Percentiles rank a stretch among this genome's conserved stretches.
These are phyloP conservation scores for Plusia festucae DNA, from an alignment of 2,888 invertebrate species.

Conservation along the genomic window DNA sequence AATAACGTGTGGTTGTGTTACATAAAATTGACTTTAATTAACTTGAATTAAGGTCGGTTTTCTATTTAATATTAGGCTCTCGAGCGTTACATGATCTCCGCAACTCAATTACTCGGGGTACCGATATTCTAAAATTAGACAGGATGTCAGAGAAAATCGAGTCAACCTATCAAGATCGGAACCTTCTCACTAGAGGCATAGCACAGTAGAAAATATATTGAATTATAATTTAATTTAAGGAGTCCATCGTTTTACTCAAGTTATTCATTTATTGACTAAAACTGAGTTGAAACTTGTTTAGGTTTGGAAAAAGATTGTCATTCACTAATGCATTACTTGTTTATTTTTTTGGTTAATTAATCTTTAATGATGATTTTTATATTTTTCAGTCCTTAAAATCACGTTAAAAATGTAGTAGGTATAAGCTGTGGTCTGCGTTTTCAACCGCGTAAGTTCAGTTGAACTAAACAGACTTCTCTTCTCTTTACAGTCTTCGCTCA, in stretches of 20 bases:
- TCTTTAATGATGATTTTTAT: too few relatives aligned
- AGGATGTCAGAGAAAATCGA: conserved; percentile 8
- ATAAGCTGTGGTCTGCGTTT: too few relatives aligned
- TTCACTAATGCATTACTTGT: too few relatives aligned
- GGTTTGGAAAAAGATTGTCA: too few relatives aligned
- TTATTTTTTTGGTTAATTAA: too few relatives aligned
- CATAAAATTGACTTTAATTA: conserved; percentile 1
- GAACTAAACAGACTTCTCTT: too few relatives aligned
- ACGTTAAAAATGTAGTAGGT: too few relatives aligned
- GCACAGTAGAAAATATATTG: not conserved
- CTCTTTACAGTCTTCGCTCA: too few relatives aligned
- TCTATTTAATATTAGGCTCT: not conserved
- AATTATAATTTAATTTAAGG: not conserved
- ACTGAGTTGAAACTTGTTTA: too few relatives aligned
- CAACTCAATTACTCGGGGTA: conserved; percentile 13
- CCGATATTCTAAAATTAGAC: conserved; percentile 18
- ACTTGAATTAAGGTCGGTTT: conserved; percentile 5
- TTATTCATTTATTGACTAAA: not conserved
- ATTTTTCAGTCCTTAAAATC: too few relatives aligned
- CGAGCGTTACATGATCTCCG: not conserved
- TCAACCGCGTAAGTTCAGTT: too few relatives aligned
- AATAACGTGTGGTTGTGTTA: not conserved
- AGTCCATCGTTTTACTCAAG: not conserved
- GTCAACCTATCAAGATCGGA: conserved; percentile 3
- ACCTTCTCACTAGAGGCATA: not conserved